These are phyloP conservation scores for Bradypodion pumilum DNA, from an alignment of 2,797 vertebrate species.

Conservation along the genomic window DNA sequence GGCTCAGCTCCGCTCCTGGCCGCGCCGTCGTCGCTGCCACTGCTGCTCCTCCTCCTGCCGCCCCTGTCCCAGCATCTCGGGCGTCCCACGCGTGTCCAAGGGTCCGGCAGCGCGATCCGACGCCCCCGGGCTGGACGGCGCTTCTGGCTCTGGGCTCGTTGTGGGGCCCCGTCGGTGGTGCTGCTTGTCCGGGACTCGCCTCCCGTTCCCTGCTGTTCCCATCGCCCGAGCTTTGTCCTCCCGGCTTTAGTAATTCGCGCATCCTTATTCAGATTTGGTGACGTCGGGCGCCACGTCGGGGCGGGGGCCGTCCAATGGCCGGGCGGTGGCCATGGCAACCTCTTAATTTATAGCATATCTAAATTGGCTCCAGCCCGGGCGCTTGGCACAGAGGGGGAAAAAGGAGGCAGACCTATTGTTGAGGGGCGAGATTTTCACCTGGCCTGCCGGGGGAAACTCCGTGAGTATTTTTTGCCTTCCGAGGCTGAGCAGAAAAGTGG, in stretches of 20 bases:
- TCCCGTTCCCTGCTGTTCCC: constrained; percentile 85
- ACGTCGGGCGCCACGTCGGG: constrained; percentile 82
- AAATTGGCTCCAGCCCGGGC: constrained; percentile 78
- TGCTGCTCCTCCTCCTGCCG: too few species aligned
- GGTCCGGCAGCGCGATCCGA: too few species aligned
- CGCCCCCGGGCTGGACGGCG: not conserved
- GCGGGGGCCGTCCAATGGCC: constrained; percentile 82
- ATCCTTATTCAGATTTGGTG: constrained; percentile 94
- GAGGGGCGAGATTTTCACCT: constrained; percentile 74
- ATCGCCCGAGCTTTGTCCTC: constrained; percentile 87
- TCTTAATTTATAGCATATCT: constrained; percentile 90
- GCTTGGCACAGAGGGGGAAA: constrained; percentile 80
- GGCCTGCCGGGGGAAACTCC: constrained; percentile 51
- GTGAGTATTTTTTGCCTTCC: not conserved
- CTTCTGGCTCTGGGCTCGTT: not conserved
- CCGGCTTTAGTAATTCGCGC: constrained; percentile 86
- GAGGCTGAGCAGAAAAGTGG: not conserved
- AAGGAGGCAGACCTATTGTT: constrained; percentile 77
- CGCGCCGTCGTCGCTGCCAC: not conserved
- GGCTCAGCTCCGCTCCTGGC: not conserved
- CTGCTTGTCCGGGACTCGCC: constrained; percentile 70
- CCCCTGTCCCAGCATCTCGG: not conserved
- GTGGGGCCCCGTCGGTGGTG: constrained; percentile 29
- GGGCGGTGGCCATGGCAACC: constrained; percentile 87
- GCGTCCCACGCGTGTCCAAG: not conserved